Conservation (phyloP, 2,113 vertebrate genomes). For the Megaceryle maxima region DNA sequence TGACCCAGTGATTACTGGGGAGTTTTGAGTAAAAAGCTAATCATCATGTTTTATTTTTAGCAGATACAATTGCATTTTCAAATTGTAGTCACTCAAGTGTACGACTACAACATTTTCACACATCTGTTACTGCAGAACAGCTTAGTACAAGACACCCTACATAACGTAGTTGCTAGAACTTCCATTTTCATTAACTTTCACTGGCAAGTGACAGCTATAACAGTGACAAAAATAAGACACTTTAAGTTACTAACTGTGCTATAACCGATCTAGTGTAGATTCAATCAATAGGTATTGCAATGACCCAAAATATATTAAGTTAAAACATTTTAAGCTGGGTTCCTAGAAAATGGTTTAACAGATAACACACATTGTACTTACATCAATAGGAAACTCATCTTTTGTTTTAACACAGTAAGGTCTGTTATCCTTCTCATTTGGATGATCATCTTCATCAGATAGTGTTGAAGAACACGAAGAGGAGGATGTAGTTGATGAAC, state of each 20-base stretch:
- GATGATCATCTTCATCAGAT: constrained; percentile 70
- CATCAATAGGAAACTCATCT: constrained; percentile 72
- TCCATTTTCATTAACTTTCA: not conserved
- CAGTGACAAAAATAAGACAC: not conserved
- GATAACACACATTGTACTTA: constrained; percentile 50
- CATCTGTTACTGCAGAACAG: not conserved
- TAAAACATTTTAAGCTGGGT: not conserved
- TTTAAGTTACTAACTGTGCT: not conserved
- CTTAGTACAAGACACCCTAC: not conserved
- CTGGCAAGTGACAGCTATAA: not conserved
- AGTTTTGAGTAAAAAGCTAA: not conserved
- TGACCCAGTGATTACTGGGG: not conserved
- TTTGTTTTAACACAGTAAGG: constrained; percentile 67
- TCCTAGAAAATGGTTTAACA: not conserved
- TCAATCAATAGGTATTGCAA: not conserved
- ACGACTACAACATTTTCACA: not conserved
- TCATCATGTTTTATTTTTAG: not conserved
- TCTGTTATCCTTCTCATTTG: constrained; percentile 56
- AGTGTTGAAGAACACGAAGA: constrained; percentile 2
- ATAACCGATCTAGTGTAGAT: not conserved
- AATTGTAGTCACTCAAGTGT: not conserved
- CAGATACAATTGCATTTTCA: not conserved
- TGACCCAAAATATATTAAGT: not conserved
- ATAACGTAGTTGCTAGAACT: not conserved
- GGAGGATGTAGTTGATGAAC: constrained; percentile 59